phyloP scores from a whole-genome alignment of 2,113 vertebrate genomes.

The Psilopogon haemacephalus region DNA sequence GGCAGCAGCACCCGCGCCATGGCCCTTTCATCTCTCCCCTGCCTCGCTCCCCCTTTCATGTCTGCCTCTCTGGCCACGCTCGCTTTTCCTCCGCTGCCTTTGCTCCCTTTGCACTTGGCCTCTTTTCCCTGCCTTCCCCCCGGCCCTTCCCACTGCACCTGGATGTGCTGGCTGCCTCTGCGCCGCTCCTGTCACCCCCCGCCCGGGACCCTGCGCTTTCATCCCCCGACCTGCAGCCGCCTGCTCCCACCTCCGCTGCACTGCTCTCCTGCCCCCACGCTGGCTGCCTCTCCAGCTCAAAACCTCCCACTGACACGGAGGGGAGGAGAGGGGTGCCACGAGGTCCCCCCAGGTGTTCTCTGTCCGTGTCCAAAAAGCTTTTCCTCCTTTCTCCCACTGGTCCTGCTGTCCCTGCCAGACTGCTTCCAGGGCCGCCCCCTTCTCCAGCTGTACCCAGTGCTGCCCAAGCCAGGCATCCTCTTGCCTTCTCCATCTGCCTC shows the following conservation, averaged over 20 bases:
- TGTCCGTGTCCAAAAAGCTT: background rate
- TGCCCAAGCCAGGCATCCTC: background rate
- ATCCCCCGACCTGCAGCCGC: background rate
- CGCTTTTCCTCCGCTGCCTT: conserved; percentile 37
- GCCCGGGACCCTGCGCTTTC: conserved; percentile 9
- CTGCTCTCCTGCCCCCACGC: background rate
- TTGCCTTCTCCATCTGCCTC: background rate
- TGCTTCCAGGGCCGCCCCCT: background rate
- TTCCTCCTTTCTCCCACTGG: background rate
- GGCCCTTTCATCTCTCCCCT: conserved; percentile 63
- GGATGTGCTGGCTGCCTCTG: conserved; percentile 47
- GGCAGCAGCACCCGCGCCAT: conserved; percentile 46
- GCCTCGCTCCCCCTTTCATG: conserved; percentile 63
- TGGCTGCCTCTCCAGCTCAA: background rate
- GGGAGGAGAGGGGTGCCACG: background rate
- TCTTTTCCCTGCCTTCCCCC: conserved; percentile 40
- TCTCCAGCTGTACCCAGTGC: fast-evolving
- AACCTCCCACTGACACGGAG: background rate
- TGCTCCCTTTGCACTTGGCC: conserved; percentile 66
- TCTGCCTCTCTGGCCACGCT: conserved; percentile 54
- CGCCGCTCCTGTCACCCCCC: background rate
- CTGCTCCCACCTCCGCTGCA: background rate
- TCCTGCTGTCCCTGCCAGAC: background rate
- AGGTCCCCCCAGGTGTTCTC: background rate
- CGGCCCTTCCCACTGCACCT: conserved; percentile 49